A percentile compares a stretch with the other conserved stretches of the same genome.
These are phyloP conservation scores for Sebastes kiyomatsui DNA, from an alignment of 2,797 vertebrate species.

Conservation along the genomic window DNA sequence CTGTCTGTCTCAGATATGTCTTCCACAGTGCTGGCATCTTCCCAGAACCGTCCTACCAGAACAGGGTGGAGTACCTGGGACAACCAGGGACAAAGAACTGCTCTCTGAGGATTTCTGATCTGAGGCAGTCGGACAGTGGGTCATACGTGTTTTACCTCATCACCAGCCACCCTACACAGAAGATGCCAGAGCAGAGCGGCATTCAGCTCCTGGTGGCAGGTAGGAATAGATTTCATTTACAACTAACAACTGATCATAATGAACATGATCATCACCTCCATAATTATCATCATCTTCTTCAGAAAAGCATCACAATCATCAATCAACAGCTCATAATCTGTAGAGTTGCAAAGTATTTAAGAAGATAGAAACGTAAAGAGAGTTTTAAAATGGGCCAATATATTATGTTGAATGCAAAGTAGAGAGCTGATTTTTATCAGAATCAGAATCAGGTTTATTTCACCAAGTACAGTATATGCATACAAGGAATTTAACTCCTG, in stretches of 20 bases:
- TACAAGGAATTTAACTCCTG: no score
- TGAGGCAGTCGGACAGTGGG: constrained; percentile 74
- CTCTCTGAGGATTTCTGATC: constrained; percentile 75
- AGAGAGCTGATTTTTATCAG: background rate
- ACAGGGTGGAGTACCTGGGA: constrained; percentile 76
- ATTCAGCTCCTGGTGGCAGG: constrained; percentile 76
- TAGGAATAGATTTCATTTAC: constrained; percentile 21
- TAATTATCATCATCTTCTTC: background rate
- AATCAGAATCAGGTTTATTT: no score
- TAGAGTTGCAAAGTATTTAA: background rate
- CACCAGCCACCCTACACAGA: constrained; percentile 60
- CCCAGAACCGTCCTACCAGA: constrained; percentile 56
- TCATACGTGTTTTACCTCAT: constrained; percentile 80
- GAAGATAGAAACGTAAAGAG: background rate
- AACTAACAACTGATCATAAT: background rate
- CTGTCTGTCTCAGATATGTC: constrained; percentile 69
- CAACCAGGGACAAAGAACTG: constrained; percentile 71
- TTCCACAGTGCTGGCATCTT: constrained; percentile 77
- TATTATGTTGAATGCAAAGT: background rate
- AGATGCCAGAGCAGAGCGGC: constrained; percentile 78
- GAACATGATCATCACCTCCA: background rate
- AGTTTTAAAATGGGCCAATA: background rate
- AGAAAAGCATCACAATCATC: background rate
- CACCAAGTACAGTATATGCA: no score
- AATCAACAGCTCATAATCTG: background rate